A percentile compares a stretch with the other conserved stretches of the same genome.
Conservation (phyloP, 2,888 invertebrate species). For the Apoderus coryli region DNA sequence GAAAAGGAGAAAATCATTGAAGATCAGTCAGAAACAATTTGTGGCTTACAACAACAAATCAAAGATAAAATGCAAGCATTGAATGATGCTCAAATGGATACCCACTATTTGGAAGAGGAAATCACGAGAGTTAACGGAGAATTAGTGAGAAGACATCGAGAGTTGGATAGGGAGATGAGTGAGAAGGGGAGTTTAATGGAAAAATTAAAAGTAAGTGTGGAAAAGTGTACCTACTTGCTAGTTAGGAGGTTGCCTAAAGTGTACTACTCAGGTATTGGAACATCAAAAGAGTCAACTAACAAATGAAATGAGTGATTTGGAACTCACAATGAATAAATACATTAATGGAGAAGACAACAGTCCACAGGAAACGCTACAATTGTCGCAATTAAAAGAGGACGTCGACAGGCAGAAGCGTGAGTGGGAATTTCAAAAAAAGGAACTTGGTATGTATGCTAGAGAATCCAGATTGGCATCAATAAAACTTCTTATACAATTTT, state of each 20-base stretch:
- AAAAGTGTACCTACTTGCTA: too few relatives aligned
- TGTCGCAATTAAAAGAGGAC: slow-evolving; percentile 17
- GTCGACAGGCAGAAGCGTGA: slow-evolving; percentile 17
- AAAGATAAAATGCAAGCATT: slow-evolving; percentile 18
- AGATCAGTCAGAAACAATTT: slow-evolving; percentile 20
- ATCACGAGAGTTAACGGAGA: slow-evolving; percentile 17
- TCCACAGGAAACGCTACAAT: slow-evolving; percentile 14
- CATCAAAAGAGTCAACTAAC: slow-evolving; percentile 16
- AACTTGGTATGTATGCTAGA: slow-evolving; percentile 16
- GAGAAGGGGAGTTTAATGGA: slow-evolving; percentile 18
- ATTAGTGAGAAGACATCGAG: slow-evolving; percentile 16
- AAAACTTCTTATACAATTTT: not conserved
- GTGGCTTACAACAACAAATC: slow-evolving; percentile 16
- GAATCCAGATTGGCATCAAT: too few relatives aligned
- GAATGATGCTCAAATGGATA: slow-evolving; percentile 15
- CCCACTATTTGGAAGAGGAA: slow-evolving; percentile 16
- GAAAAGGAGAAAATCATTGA: slow-evolving; percentile 23
- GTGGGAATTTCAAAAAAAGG: slow-evolving; percentile 19
- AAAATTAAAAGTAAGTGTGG: slow-evolving; percentile 20
- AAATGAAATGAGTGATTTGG: slow-evolving; percentile 18
- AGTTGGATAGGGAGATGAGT: slow-evolving; percentile 17
- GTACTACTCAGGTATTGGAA: slow-evolving; percentile 16
- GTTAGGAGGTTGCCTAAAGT: too few relatives aligned
- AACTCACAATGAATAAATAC: slow-evolving; percentile 16
- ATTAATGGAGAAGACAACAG: slow-evolving; percentile 14